phyloP scores from a whole-genome alignment of 2,888 invertebrate genomes.

The Megamerina dolium region DNA sequence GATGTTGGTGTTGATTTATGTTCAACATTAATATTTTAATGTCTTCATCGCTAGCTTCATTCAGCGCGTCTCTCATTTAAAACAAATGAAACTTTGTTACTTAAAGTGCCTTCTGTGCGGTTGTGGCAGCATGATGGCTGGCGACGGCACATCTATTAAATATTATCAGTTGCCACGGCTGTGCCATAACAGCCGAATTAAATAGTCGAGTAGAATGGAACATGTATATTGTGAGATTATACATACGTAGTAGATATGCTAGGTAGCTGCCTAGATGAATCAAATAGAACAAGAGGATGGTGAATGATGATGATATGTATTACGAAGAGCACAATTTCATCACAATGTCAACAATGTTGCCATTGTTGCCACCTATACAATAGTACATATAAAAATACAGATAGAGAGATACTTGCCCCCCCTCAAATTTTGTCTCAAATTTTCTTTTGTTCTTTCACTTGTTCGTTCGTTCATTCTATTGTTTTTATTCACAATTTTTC shows the following conservation, averaged over 20 bases:
- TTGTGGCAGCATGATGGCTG: neutral
- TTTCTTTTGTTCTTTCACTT: neutral
- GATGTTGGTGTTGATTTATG: conserved; percentile 19
- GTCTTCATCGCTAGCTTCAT: conserved; percentile 15
- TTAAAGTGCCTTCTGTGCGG: too few species aligned
- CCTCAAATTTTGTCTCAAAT: conserved; percentile 3
- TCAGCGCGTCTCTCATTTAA: conserved; percentile 6
- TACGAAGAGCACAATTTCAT: conserved; percentile 15
- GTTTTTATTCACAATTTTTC: neutral
- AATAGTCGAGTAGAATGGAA: neutral
- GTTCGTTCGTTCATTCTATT: neutral
- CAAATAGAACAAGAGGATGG: neutral
- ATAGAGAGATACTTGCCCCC: conserved; percentile 4
- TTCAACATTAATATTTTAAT: conserved; percentile 22
- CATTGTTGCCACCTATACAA: conserved; percentile 6
- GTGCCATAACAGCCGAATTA: neutral
- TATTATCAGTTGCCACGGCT: conserved; percentile 13
- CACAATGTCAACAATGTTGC: conserved; percentile 19
- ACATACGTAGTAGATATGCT: neutral
- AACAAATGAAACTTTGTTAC: conserved; percentile 11
- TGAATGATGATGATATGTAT: neutral
- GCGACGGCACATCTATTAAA: conserved; percentile 16
- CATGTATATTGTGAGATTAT: too few species aligned
- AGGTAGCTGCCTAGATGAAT: neutral
- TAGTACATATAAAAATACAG: too few species aligned